These are phyloP conservation scores for Dromius quadrimaculatus DNA, from an alignment of 2,888 invertebrate species.

Conservation along the genomic window DNA sequence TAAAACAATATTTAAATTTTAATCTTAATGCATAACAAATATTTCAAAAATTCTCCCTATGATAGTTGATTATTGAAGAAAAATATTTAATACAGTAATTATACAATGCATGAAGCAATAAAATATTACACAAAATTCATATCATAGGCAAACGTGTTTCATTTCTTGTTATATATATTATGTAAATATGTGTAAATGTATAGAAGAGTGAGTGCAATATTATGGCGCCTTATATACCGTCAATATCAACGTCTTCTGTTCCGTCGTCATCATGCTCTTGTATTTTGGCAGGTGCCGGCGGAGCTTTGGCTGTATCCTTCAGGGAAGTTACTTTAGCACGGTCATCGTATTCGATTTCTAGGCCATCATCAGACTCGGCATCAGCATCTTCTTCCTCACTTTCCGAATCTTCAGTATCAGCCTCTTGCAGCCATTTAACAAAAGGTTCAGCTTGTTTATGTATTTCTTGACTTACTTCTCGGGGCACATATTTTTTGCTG, in stretches of 20 bases:
- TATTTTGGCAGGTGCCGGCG: conserved; percentile 66
- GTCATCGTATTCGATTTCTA: conserved; percentile 90
- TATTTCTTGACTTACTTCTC: conserved; percentile 92
- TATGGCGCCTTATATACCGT: conserved; percentile 80
- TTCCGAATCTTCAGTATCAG: conserved; percentile 93
- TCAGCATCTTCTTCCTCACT: conserved; percentile 81
- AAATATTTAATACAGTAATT: conserved; percentile 43
- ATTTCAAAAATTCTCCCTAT: conserved; percentile 31
- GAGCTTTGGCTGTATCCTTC: conserved; percentile 67
- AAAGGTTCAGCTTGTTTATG: conserved; percentile 93
- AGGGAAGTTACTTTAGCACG: conserved; percentile 83
- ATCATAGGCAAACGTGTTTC: conserved; percentile 40
- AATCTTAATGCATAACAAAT: conserved; percentile 39
- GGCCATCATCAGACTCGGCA: conserved; percentile 76
- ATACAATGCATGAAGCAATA: conserved; percentile 46
- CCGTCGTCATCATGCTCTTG: conserved; percentile 76
- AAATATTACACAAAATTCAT: conserved; percentile 40
- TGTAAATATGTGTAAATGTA: conserved; percentile 44
- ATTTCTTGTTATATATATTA: conserved; percentile 25
- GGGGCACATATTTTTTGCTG: conserved; percentile 89
- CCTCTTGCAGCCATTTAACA: conserved; percentile 96
- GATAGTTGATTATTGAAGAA: conserved; percentile 28
- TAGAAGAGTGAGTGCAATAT: conserved; percentile 27
- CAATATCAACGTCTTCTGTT: conserved; percentile 90
- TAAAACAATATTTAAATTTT: conserved; percentile 28